Conservation (phyloP, 1,140 invertebrate species). For the Bicyclus anynana region DNA sequence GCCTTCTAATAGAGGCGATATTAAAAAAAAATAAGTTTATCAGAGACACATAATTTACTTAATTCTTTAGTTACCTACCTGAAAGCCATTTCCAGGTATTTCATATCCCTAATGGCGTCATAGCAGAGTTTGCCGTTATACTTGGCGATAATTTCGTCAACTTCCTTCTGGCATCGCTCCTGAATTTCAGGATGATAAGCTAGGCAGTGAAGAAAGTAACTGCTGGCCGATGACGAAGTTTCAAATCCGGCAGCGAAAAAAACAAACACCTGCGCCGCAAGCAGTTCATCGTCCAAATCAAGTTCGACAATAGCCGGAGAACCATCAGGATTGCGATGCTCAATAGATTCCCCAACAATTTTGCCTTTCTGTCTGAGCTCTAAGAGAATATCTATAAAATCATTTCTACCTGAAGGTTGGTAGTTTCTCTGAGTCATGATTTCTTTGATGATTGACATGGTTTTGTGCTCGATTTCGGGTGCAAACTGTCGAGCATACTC, state of each 20-base stretch:
- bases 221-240: constrained; percentile 18
- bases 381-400: constrained; percentile 19
- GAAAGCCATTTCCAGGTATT: constrained; percentile 22
- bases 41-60: no score
- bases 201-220: constrained; percentile 10
- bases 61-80: no score
- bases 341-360: constrained; percentile 15
- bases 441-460: constrained; percentile 6
- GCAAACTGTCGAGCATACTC: constrained; percentile 1
- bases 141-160: constrained; percentile 11
- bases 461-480: constrained; percentile 5
- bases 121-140: constrained; percentile 17
- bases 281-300: constrained; percentile 9
- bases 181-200: constrained; percentile 13
- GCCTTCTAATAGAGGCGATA: no score
- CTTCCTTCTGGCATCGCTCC: constrained; percentile 13
- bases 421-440: constrained; percentile 15
- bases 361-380: constrained; percentile 16
- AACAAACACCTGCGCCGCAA: constrained; percentile 16
- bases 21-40: no score
- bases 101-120: constrained; percentile 19
- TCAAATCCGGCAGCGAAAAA: constrained; percentile 20
- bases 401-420: constrained; percentile 16
- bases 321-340: constrained; percentile 10
- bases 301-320: constrained; percentile 8